Conservation (phyloP, 2,888 invertebrate species). For the Tholera decimalis region DNA sequence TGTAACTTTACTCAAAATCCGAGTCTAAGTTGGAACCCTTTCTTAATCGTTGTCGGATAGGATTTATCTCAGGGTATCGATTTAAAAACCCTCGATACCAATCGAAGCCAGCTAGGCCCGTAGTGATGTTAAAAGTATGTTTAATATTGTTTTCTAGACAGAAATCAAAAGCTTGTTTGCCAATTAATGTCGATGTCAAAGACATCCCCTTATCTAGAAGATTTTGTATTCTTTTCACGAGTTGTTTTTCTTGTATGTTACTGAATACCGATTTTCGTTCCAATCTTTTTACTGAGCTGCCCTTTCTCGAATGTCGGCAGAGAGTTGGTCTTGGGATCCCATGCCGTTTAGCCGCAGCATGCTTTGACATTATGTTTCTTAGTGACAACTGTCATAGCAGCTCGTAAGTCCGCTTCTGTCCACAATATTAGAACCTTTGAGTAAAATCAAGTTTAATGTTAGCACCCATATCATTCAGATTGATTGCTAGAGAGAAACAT, state of each 20-base stretch:
- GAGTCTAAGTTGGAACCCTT: background rate
- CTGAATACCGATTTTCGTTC: background rate
- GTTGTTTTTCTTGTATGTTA: constrained; percentile 12
- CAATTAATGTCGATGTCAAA: background rate
- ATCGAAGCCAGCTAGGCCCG: background rate
- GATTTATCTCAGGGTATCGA: constrained; percentile 1
- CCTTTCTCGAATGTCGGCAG: constrained; percentile 1
- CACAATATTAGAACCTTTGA: constrained; percentile 7
- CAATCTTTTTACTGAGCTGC: background rate
- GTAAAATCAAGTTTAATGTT: background rate
- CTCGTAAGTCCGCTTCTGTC: constrained; percentile 11
- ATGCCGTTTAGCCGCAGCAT: constrained; percentile 1
- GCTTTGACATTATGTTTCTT: background rate
- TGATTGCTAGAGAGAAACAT: too few relatives aligned
- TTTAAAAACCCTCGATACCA: constrained; percentile 4
- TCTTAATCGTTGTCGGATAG: background rate
- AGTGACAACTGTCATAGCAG: constrained; percentile 19
- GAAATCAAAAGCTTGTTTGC: constrained; percentile 4
- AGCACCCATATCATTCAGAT: too few relatives aligned
- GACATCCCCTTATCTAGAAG: background rate
- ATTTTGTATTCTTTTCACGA: background rate
- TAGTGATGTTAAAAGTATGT: background rate
- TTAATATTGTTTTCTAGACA: constrained; percentile 7
- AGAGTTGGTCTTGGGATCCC: constrained; percentile 16
- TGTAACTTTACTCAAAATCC: background rate